phyloP scores from a whole-genome alignment of 2,113 vertebrate species.

The Grantiella picta region DNA sequence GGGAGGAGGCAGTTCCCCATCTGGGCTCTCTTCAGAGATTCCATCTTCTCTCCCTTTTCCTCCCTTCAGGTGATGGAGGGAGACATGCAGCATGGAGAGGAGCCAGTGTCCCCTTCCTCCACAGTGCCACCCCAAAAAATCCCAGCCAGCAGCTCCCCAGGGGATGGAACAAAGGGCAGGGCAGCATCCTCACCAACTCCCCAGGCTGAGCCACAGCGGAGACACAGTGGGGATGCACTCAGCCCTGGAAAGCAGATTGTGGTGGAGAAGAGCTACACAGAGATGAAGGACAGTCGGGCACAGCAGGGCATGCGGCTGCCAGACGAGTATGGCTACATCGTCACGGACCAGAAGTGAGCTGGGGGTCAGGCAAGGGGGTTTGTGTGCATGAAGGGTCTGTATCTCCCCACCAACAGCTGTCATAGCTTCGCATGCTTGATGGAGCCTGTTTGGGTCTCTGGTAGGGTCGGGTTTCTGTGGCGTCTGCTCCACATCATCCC shows the following conservation, averaged over 20 bases:
- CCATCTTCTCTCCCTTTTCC: not conserved
- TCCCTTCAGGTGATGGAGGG: conserved; percentile 66
- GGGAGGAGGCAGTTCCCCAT: not conserved
- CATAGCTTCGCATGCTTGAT: rapidly evolving
- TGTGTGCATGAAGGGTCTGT: not conserved
- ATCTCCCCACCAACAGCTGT: not conserved
- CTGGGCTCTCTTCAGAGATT: not conserved
- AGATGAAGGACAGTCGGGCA: not conserved
- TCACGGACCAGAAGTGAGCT: conserved; percentile 89
- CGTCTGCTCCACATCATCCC: not conserved
- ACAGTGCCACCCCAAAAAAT: not conserved
- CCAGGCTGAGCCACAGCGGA: not conserved
- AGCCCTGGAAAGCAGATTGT: not conserved
- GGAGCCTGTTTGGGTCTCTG: not conserved
- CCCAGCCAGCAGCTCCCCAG: conserved; percentile 17
- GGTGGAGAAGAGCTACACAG: conserved; percentile 24
- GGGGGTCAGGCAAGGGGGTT: not conserved
- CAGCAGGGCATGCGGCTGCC: conserved; percentile 23
- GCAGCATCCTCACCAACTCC: not conserved
- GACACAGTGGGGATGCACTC: rapidly evolving
- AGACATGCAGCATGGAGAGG: conserved; percentile 53
- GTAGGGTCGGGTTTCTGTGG: not conserved
- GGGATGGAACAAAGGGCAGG: not conserved
- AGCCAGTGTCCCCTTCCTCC: not conserved
- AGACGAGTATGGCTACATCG: conserved; percentile 93